phyloP scores from a whole-genome alignment of 2,113 vertebrate species.

The Ictalurus furcatus region DNA sequence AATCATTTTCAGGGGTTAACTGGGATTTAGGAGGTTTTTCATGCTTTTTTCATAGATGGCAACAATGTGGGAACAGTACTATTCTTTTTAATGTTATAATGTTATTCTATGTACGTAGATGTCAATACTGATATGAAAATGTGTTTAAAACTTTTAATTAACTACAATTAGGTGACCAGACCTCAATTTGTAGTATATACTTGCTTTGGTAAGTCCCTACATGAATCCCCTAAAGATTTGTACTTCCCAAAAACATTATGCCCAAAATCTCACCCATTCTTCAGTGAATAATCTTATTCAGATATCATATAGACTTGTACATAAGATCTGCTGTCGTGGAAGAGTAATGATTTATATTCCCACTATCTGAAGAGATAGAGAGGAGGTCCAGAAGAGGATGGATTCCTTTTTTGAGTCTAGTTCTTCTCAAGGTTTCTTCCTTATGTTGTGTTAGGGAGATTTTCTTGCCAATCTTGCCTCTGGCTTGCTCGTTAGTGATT shows the following conservation, averaged over 20 bases:
- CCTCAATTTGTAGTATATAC: not conserved
- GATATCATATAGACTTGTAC: not conserved
- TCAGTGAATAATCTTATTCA: not conserved
- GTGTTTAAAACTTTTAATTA: too few relatives aligned
- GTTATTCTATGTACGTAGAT: not conserved
- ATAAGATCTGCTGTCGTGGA: not conserved
- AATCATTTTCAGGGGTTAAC: not conserved
- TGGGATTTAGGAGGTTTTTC: not conserved
- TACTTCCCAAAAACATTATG: not conserved
- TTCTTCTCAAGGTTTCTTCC: not conserved
- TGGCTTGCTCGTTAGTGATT: not conserved
- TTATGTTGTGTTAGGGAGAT: not conserved
- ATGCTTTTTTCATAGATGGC: not conserved
- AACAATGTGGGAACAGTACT: not conserved
- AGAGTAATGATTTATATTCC: not conserved
- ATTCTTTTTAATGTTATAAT: not conserved
- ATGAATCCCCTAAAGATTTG: not conserved
- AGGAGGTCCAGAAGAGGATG: not conserved
- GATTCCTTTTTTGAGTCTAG: not conserved
- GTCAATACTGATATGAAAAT: not conserved
- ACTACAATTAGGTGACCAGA: not conserved
- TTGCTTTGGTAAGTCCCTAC: not conserved
- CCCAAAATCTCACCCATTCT: not conserved
- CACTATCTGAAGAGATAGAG: not conserved
- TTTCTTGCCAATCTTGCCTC: not conserved